A percentile compares a stretch with the other conserved stretches of the same genome.
These are phyloP conservation scores for Bradynema listronoti DNA, from an alignment of 1,140 invertebrate genomes.

Conservation along the genomic window DNA sequence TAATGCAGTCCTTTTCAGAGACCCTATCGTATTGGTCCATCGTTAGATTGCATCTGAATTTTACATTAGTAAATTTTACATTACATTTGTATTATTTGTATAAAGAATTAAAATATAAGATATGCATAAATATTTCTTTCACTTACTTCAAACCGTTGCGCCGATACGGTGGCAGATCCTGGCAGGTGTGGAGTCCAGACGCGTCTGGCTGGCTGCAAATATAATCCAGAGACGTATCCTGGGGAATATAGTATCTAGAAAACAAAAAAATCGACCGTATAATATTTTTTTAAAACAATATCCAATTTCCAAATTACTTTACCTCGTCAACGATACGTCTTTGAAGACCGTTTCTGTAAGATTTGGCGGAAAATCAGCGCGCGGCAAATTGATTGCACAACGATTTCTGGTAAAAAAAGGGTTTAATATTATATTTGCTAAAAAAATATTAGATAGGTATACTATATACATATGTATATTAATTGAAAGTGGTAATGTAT, in stretches of 20 bases:
- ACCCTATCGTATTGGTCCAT: slow-evolving; percentile 48
- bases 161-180: slow-evolving; percentile 73
- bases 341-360: slow-evolving; percentile 33
- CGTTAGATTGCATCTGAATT: slow-evolving; percentile 53
- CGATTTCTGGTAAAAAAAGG: slow-evolving; percentile 39
- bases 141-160: slow-evolving; percentile 68
- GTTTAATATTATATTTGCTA: too few species aligned
- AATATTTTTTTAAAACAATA: slow-evolving; percentile 2
- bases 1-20: slow-evolving; percentile 70
- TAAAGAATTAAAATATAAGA: neutral
- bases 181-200: slow-evolving; percentile 87
- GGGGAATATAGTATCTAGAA: slow-evolving; percentile 60
- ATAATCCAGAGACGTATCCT: slow-evolving; percentile 81
- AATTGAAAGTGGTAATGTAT: too few species aligned
- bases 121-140: slow-evolving; percentile 41
- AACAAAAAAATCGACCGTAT: too few species aligned
- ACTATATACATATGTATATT: too few species aligned
- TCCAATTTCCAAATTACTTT: neutral
- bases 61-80: neutral
- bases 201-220: slow-evolving; percentile 88
- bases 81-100: neutral
- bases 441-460: too few species aligned
- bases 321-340: slow-evolving; percentile 51
- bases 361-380: slow-evolving; percentile 40
- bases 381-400: slow-evolving; percentile 54